These are phyloP conservation scores for Choristoneura rosaceana DNA, from an alignment of 2,888 invertebrate species.

Conservation along the genomic window DNA sequence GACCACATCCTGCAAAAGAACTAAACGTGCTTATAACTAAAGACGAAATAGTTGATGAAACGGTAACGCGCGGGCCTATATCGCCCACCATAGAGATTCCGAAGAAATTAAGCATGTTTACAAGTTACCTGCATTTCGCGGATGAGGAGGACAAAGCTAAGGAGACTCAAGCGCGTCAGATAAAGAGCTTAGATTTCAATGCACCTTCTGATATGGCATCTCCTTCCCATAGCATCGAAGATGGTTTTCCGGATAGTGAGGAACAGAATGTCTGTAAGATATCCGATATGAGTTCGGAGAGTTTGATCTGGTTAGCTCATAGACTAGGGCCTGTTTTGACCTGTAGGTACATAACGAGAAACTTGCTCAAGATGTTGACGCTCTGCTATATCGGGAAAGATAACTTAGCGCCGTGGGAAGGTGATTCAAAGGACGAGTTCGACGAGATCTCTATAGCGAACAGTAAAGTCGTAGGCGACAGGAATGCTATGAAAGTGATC, in stretches of 20 bases:
- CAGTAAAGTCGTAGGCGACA: conserved; percentile 90
- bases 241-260: conserved; percentile 54
- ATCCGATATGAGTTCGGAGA: conserved; percentile 95
- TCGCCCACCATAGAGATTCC: conserved; percentile 91
- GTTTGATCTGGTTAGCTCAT: conserved; percentile 96
- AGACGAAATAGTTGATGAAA: conserved; percentile 53
- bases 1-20: conserved; percentile 53
- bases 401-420: conserved; percentile 86
- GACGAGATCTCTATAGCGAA: conserved; percentile 88
- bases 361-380: conserved; percentile 96
- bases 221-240: conserved; percentile 56
- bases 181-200: conserved; percentile 62
- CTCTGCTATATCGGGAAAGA: conserved; percentile 96
- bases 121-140: conserved; percentile 79
- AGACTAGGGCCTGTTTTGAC: conserved; percentile 97
- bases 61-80: conserved; percentile 62
- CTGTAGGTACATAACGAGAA: conserved; percentile 95
- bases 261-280: conserved; percentile 83
- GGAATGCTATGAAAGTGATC: conserved; percentile 93
- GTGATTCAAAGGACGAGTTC: conserved; percentile 74
- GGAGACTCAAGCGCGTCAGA: conserved; percentile 52
- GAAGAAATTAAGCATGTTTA: conserved; percentile 73
- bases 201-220: conserved; percentile 47
- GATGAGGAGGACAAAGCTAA: conserved; percentile 59
- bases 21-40: conserved; percentile 53